Evolutionary conservation across 2,797 vertebrate genomes (phyloP).

Genomic region (Coreius guichenoti): DNA sequence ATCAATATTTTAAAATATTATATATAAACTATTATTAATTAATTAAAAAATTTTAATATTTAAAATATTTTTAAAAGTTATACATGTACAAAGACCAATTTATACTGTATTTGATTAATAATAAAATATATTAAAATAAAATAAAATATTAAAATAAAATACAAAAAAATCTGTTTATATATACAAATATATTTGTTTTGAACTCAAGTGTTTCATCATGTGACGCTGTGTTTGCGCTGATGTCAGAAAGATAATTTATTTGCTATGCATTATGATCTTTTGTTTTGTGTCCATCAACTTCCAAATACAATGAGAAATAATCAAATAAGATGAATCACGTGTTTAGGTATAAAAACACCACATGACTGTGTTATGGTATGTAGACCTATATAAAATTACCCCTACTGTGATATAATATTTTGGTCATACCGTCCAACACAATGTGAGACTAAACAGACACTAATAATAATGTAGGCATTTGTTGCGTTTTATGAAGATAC

Average conservation of each 20-base stretch:
- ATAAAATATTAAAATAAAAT: too few relatives aligned
- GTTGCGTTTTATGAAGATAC: neutral
- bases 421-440: neutral
- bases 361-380: too few relatives aligned
- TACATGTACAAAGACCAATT: neutral
- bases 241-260: neutral
- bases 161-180: too few relatives aligned
- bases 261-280: neutral
- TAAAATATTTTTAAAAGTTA: neutral
- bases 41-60: neutral
- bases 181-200: too few relatives aligned
- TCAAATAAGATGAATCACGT: neutral
- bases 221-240: neutral
- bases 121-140: too few relatives aligned
- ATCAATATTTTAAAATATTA: too few relatives aligned
- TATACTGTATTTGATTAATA: too few relatives aligned
- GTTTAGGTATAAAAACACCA: too few relatives aligned
- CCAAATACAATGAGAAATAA: neutral
- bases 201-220: too few relatives aligned
- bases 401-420: neutral
- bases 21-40: neutral
- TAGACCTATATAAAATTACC: neutral
- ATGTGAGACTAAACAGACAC: neutral
- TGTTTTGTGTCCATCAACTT: neutral
- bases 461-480: neutral